Evolutionary conservation across 2,113 vertebrate species (phyloP), one percentile per base, ranked within the genome.

Genomic region (Hippocampus zosterae): DNA sequence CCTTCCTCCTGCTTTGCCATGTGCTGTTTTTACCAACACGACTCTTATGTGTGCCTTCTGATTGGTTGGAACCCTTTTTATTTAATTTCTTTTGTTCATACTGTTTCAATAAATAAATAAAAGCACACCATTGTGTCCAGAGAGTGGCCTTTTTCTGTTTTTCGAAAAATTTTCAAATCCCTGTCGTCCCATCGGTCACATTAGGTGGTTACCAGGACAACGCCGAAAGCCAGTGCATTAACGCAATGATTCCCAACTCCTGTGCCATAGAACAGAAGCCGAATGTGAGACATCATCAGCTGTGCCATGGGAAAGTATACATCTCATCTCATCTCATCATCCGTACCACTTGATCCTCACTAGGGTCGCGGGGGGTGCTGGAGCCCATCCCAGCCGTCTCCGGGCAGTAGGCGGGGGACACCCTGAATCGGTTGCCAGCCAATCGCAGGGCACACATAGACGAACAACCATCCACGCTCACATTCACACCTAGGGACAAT

Each of bases 1-100:
- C 78, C 75, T 68, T 73, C 79, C 66, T 74, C 73, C 69, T 66
- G 80, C 80, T 87, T 84, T 73, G 72, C 85, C 70, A 57, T 72
- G 65, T 81, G 62, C 19, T 29, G 40, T 41, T 41, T 23, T 53
- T 53, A 71, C 80, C 81, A 84, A 72, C 77, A 77, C 74, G 70
- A 85, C 74, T 82, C 70, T 85, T 79, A 85, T 83, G 84, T 87
- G 72, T 84, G 81, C 80, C 77, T 48, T 81, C 67, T 74, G 75
- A 83, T 78, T 53, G 77, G 59, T 88, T 81, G 77, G 71, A 85
- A 76, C 48, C 65, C 10, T 88, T 87, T 37, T 89, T 85, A 91
- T 91, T 91, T 91, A 91, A 92, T 86, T 89, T 84, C 83, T 88
- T 84, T 88, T 84, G 85, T 88, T 88, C 83, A 80, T 87, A 87